Base-by-base conservation (phyloP, 2,113 vertebrate genomes). In the Erinaceus europaeus region DNA sequence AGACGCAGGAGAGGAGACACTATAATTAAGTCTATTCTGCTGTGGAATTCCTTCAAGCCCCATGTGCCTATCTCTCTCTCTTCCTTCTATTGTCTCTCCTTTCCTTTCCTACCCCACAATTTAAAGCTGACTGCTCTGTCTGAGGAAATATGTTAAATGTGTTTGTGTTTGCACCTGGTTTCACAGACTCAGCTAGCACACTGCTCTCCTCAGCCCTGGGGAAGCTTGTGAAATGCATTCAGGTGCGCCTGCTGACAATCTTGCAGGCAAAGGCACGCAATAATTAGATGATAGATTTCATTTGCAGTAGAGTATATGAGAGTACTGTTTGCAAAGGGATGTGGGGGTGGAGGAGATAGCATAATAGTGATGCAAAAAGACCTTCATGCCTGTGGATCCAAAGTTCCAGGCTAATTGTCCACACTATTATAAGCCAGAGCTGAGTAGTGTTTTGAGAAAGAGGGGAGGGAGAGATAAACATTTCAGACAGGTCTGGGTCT, bases 41-140 rank as follows among this genome's bases (percentile, higher is more conserved):
- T 53, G 44, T 68, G 80, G 80, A 93, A 91, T 88, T 91, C 92
- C 87, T 91, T 44, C 34, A 75, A 11, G 89, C 74, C 91, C 71
- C n/a, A 0, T 44, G 81, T n/a, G n/a, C n/a, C n/a, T n/a, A n/a
- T 89, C 40, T 88, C 62, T 65, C 92, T 71, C 81, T 88, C 61
- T 95, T 94, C 95, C 95, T 94, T 84, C 91, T 12, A 95, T 95
- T 95, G 95, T 94, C 87, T 91, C 84, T 53, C 46, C 73, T 69
- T 94, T 95, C 95, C 95, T 93, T 86, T 93, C 92, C 95, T 93
- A 92, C 92, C n/a, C 92, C 91, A 81, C 89, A 8, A 38, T 53
- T n/a, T 59, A 68, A 91, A 86, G 84, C 57, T 4, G 80, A 52
- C 74, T 42, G 73, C 80, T 73, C 77, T 86, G 81, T 90, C 93